phyloP scores from a whole-genome alignment of 2,797 vertebrate genomes.

The Varecia variegata region DNA sequence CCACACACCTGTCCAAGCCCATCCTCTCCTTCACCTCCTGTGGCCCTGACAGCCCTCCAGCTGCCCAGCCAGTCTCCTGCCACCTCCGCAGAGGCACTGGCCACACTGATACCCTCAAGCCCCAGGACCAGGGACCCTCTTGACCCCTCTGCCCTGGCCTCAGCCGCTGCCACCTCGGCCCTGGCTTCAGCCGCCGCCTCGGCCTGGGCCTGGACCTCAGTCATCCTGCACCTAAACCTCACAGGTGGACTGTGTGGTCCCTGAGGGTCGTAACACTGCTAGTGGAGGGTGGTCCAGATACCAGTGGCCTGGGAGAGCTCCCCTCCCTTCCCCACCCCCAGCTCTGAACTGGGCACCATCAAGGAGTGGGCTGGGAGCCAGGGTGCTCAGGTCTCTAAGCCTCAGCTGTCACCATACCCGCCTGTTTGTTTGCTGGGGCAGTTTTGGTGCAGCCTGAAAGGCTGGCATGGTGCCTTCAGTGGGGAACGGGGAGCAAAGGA shows the following conservation, averaged over 20 bases:
- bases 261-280: not conserved
- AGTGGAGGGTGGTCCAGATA: not conserved
- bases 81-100: not conserved
- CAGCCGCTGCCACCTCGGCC: not conserved
- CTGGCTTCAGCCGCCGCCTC: not conserved
- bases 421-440: slow-evolving; percentile 60
- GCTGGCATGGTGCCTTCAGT: not conserved
- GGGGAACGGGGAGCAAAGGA: not conserved
- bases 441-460: not conserved
- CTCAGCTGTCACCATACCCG: slow-evolving; percentile 57
- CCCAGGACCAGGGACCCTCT: not conserved
- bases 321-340: not conserved
- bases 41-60: not conserved
- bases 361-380: slow-evolving; percentile 1
- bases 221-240: not conserved
- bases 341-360: not conserved
- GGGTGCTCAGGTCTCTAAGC: slow-evolving; percentile 52
- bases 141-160: not conserved
- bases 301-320: not conserved
- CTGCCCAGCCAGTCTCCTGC: not conserved
- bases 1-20: no score
- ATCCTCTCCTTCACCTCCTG: not conserved
- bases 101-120: not conserved
- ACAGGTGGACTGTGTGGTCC: not conserved
- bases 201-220: not conserved